These are phyloP conservation scores for Haliclona indistincta DNA, from an alignment of 37 sponge, comb jelly and placozoan genomes.

Conservation along the genomic window DNA sequence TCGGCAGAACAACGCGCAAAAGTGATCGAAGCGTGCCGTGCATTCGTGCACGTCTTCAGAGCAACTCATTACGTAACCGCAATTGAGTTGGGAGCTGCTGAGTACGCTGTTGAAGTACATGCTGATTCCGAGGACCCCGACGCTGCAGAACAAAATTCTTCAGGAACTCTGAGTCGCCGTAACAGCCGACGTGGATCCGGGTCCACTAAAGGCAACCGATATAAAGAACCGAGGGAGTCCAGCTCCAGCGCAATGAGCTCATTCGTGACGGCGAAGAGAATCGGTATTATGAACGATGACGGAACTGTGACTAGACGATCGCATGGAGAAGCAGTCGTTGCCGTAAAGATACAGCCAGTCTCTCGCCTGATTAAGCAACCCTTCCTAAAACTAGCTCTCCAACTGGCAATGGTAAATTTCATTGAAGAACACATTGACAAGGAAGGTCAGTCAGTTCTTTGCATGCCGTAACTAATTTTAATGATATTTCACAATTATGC, in stretches of 20 bases:
- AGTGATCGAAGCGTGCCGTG: conserved; percentile 13
- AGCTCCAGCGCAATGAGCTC: conserved; percentile 6
- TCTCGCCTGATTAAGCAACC: conserved; percentile 7
- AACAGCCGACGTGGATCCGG: conserved; percentile 15
- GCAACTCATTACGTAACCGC: conserved; percentile 68
- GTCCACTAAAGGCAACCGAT: conserved; percentile 2
- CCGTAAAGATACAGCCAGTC: conserved; percentile 48
- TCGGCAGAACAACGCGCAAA: not conserved
- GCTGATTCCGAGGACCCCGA: conserved; percentile 35
- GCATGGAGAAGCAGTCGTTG: conserved; percentile 61
- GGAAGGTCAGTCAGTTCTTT: conserved; percentile 40
- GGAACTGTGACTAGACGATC: conserved; percentile 44
- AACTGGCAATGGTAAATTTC: conserved; percentile 25
- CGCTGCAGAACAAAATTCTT: no score
- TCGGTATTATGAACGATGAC: conserved; percentile 41
- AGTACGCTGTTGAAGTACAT: conserved; percentile 50
- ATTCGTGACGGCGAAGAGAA: conserved; percentile 10
- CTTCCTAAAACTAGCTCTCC: conserved; percentile 22
- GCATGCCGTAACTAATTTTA: no score
- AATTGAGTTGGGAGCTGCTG: conserved; percentile 56
- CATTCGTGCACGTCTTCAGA: conserved; percentile 38
- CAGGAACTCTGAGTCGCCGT: no score
- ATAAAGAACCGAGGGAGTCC: not conserved
- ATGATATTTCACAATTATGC: not conserved
- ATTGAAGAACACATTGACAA: conserved; percentile 43